Conservation (phyloP, 2,888 invertebrate species). For the Sarcophaga caerulescens region DNA sequence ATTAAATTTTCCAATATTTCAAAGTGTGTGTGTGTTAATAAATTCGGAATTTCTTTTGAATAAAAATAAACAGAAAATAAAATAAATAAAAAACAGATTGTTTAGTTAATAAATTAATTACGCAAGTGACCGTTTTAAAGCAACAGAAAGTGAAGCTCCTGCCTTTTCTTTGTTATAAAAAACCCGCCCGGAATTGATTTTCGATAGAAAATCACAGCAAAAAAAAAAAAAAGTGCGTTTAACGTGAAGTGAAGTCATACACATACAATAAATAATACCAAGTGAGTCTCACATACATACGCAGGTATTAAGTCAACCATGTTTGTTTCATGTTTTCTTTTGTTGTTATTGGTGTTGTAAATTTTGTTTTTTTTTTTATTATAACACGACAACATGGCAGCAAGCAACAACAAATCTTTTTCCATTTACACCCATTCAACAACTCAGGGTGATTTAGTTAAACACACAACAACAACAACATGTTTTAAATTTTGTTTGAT, state of each 20-base stretch:
- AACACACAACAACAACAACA: background rate
- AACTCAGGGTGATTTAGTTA: background rate
- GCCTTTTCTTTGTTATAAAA: too few species aligned
- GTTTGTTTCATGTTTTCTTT: background rate
- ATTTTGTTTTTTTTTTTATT: background rate
- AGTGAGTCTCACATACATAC: background rate
- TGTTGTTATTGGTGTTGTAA: background rate
- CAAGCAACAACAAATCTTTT: background rate
- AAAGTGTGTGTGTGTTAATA: too few species aligned
- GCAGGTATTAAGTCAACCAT: background rate
- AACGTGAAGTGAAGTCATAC: background rate
- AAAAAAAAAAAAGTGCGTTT: background rate
- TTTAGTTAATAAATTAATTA: background rate
- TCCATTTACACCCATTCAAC: background rate
- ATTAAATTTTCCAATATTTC: too few species aligned
- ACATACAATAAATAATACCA: background rate
- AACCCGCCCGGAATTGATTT: background rate
- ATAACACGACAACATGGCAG: background rate
- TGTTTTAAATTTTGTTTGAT: too few species aligned
- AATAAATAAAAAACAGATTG: too few species aligned
- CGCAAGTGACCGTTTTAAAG: too few species aligned
- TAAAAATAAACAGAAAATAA: too few species aligned
- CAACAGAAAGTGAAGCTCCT: too few species aligned
- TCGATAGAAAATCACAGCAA: background rate
- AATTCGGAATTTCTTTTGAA: too few species aligned